A percentile compares a stretch with the other conserved stretches of the same genome.
These are phyloP conservation scores for Darevskia nairensis DNA, from an alignment of 2,797 vertebrate species.

Conservation along the genomic window DNA sequence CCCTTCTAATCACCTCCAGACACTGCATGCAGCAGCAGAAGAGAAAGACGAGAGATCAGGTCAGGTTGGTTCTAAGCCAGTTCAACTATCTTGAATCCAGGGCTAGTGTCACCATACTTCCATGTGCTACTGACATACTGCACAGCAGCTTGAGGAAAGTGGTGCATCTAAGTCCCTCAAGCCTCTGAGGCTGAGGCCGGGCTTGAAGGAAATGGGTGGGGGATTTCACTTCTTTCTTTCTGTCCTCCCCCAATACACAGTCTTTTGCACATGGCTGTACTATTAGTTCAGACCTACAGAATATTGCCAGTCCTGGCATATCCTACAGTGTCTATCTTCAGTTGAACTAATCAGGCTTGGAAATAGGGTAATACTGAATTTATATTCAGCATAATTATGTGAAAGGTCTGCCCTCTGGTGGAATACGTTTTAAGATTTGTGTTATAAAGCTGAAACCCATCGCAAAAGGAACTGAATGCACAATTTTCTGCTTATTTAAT, in stretches of 20 bases:
- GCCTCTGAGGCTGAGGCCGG: background rate
- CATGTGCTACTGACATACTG: background rate
- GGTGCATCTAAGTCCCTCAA: background rate
- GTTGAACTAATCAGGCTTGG: background rate
- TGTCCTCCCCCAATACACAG: no score
- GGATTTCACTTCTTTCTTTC: background rate
- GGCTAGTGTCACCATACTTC: background rate
- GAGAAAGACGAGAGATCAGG: background rate
- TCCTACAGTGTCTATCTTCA: background rate
- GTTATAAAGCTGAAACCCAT: background rate
- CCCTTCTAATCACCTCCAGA: background rate
- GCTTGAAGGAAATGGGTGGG: background rate
- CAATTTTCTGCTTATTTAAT: background rate
- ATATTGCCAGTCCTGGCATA: no score
- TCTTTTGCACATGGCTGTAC: no score
- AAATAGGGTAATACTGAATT: background rate
- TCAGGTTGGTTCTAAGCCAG: background rate
- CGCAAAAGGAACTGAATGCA: no score
- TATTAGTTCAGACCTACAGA: no score
- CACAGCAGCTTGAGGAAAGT: background rate
- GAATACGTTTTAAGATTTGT: background rate
- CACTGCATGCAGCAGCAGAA: background rate
- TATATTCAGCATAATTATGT: background rate
- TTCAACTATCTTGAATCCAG: background rate
- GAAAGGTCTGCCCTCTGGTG: conserved; percentile 62